Evolutionary conservation across 2,113 vertebrate genomes (phyloP), one percentile per base, ranked within the genome.

Genomic region (Nyctereutes procyonoides): DNA sequence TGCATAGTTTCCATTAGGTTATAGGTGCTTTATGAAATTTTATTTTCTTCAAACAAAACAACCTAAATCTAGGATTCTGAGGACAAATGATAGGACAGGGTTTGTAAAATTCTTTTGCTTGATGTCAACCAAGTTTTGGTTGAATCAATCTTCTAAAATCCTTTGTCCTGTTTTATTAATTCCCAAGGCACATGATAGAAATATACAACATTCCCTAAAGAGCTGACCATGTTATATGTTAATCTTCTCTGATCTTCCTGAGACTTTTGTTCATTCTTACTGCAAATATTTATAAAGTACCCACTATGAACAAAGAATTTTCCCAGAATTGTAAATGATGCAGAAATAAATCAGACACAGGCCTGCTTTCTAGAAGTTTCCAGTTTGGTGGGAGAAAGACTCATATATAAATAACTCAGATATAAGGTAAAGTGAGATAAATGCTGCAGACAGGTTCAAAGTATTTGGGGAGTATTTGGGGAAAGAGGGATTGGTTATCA

Each of bases 11-110:
- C 92, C 13, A 55, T 71, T 60, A 82, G 32, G 58, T 85, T 74
- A 60, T 55, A 65, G 77, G 79, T n/a, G 15, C 58, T 84, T 83
- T 69, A 90, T 35, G 32, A 88, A 58, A 79, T 84, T 65, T 79
- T 35, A 83, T 48, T 56, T 84, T 81, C 92, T 85, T 65, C 32
- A 79, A 93, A 62, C 58, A 65, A 83, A 92, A 77, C 62, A 88
- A 11, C 15, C 11, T 6, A 16, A 69, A 28, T 69, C 32, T 83
- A 71, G 43, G 12, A 48, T 60, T 69, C 81, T 74, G 77, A 79
- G 24, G n/a, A 76, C n/a, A 80, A 51, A 58, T 67, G 2, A 32
- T 32, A 73, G 62, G 62, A 22, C 16, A 76, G 32, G 6, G 5
- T 93, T 86, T 69, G 24, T 26, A 35, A 38, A 20, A 38, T 90